phyloP scores from a whole-genome alignment of 2,797 vertebrate species.

The Erethizon dorsatum region DNA sequence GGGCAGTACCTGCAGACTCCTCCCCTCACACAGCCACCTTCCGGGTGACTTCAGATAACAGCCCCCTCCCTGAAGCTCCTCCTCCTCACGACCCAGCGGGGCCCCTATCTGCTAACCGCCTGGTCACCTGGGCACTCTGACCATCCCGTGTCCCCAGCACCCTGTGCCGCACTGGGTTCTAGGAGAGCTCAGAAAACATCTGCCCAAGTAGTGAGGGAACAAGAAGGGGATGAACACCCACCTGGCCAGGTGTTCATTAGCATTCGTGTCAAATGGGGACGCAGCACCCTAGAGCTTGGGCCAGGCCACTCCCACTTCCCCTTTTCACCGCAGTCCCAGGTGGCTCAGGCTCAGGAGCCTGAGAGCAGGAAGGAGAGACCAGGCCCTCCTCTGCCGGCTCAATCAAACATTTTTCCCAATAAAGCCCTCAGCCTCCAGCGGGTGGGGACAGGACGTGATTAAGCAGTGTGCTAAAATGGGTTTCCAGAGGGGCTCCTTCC shows the following conservation, averaged over 20 bases:
- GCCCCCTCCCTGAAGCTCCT: neutral
- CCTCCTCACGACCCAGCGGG: fast-evolving
- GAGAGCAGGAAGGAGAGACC: too few relatives aligned
- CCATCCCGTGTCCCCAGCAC: neutral
- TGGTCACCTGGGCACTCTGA: neutral
- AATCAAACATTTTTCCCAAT: neutral
- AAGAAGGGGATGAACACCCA: neutral
- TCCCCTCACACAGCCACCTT: neutral
- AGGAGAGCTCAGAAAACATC: neutral
- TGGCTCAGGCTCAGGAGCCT: neutral
- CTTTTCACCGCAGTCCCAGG: neutral
- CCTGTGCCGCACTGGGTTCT: neutral
- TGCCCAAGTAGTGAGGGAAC: neutral
- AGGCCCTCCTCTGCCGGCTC: neutral
- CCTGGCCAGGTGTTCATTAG: neutral
- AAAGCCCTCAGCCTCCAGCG: neutral
- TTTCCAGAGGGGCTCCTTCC: slow-evolving; percentile 72
- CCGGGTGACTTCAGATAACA: neutral
- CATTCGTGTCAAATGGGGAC: neutral
- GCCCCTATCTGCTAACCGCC: neutral
- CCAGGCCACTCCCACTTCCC: neutral
- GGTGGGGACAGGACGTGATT: slow-evolving; percentile 77
- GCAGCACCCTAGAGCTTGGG: neutral
- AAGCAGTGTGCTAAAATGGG: slow-evolving; percentile 44
- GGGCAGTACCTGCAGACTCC: neutral